A percentile compares a stretch with the other conserved stretches of the same genome.
Evolutionary conservation across 2,888 invertebrate genomes (phyloP).

Genomic region (Cetonia aurata): DNA sequence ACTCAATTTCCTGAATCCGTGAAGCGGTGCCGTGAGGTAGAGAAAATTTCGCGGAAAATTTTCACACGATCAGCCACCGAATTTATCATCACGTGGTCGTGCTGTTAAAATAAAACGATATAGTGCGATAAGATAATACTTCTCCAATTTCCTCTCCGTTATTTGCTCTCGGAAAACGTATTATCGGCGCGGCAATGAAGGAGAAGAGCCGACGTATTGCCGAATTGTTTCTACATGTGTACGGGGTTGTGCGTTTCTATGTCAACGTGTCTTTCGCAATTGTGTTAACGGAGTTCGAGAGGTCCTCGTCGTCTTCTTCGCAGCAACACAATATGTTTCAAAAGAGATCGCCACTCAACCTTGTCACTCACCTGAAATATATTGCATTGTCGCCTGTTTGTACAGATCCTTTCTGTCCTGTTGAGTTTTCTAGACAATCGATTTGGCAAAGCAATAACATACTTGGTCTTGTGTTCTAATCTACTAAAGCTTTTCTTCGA

Average conservation of each 20-base stretch:
- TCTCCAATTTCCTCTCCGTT: slow-evolving; percentile 49
- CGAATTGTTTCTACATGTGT: slow-evolving; percentile 22
- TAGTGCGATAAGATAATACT: slow-evolving; percentile 36
- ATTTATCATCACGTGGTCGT: slow-evolving; percentile 17
- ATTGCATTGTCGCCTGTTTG: slow-evolving; percentile 56
- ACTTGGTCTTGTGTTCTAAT: slow-evolving; percentile 32
- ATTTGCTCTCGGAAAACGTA: slow-evolving; percentile 46
- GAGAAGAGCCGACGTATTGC: background rate
- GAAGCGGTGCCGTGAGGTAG: background rate
- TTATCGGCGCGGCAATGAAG: background rate
- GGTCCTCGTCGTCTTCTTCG: slow-evolving; percentile 37
- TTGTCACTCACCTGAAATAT: slow-evolving; percentile 59
- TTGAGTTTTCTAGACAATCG: slow-evolving; percentile 53
- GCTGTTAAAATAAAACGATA: slow-evolving; percentile 18
- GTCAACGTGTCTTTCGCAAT: slow-evolving; percentile 1
- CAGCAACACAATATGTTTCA: slow-evolving; percentile 57
- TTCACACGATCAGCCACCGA: slow-evolving; percentile 9
- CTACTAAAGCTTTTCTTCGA: slow-evolving; percentile 19
- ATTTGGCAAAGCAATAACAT: slow-evolving; percentile 56
- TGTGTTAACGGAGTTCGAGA: slow-evolving; percentile 27
- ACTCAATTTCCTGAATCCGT: slow-evolving; percentile 26
- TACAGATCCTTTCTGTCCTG: slow-evolving; percentile 37
- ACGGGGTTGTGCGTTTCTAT: slow-evolving; percentile 4
- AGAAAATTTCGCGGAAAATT: slow-evolving; percentile 28
- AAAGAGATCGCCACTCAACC: slow-evolving; percentile 57